Base-by-base conservation (phyloP, 2,113 vertebrate species). In the Xiphorhynchus elegans region DNA sequence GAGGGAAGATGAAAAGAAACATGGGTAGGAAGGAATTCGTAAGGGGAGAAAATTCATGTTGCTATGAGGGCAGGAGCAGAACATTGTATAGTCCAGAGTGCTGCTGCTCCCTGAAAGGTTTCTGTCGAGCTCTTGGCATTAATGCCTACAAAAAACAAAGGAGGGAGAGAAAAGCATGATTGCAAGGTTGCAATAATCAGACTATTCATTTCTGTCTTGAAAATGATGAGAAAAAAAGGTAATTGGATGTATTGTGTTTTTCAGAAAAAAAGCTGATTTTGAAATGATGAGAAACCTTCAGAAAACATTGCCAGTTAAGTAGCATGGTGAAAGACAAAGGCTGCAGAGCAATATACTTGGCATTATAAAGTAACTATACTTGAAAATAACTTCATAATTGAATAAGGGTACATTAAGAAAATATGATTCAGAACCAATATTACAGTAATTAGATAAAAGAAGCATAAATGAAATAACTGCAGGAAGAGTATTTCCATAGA, bases 331-430 rank as follows among this genome's bases (percentile, higher is more conserved):
- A 96, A 95, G 93, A 95, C 94, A 90, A 64, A 96, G 94, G 85
- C 91, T 97, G 91, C 84, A 95, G 84, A 97, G 73, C 85, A 85
- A 93, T 96, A 85, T 88, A 95, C 62, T 97, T 97, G 96, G 96
- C 96, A 97, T 97, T 97, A 92, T 94, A 96, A 97, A 98, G 97
- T 95, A 97, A 97, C 97, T 96, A 89, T 97, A 97, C 97, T 98
- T 98, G 97, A 98, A 98, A 98, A 98, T 98, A 98, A 98, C 97
- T 98, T 98, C 95, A 96, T 98, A 98, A 98, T 98, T 98, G 96
- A 98, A 98, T 98, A 97, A 97, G 97, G 97, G 91, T 96, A 94
- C 97, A 97, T 97, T 97, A 98, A 97, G 96, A 98, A 98, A 98
- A 98, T 98, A 98, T 81, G 82, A 98, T 98, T 98, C 97, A 97